Conservation (phyloP, 1,140 invertebrate genomes). For the Rhizoglyphus robini region DNA sequence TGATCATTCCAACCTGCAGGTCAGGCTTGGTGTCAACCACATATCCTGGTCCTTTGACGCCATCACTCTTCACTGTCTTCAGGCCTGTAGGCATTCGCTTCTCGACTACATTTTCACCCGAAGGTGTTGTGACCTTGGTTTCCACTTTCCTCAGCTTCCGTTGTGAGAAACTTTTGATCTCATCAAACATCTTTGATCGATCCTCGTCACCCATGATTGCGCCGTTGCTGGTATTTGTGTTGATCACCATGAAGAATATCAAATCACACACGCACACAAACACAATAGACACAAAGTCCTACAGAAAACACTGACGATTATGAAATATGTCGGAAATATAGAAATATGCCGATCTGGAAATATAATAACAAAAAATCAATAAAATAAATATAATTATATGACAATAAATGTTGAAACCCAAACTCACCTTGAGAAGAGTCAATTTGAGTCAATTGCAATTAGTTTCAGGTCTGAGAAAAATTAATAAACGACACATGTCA, state of each 20-base stretch:
- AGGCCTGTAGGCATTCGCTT: constrained; percentile 23
- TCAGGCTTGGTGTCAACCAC: constrained; percentile 22
- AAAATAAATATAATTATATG: no score
- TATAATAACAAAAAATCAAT: no score
- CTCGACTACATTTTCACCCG: constrained; percentile 21
- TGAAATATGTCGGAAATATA: no score
- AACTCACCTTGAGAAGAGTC: no score
- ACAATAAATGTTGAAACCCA: no score
- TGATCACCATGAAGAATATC: background rate
- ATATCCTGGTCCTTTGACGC: background rate
- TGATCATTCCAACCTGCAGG: constrained; percentile 24
- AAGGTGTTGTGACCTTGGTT: constrained; percentile 22
- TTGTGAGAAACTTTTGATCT: constrained; percentile 24
- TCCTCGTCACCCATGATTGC: constrained; percentile 16
- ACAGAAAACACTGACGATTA: no score
- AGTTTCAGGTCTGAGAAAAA: no score
- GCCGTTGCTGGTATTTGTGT: background rate
- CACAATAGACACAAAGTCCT: no score
- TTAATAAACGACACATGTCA: no score
- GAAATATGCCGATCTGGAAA: no score
- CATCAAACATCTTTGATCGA: constrained; percentile 21
- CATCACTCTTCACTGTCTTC: background rate
- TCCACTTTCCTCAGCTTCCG: constrained; percentile 24
- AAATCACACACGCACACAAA: no score
- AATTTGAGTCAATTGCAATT: no score